Base-by-base conservation (phyloP, 1,140 invertebrate genomes). In the Drosophila ohnishii region DNA sequence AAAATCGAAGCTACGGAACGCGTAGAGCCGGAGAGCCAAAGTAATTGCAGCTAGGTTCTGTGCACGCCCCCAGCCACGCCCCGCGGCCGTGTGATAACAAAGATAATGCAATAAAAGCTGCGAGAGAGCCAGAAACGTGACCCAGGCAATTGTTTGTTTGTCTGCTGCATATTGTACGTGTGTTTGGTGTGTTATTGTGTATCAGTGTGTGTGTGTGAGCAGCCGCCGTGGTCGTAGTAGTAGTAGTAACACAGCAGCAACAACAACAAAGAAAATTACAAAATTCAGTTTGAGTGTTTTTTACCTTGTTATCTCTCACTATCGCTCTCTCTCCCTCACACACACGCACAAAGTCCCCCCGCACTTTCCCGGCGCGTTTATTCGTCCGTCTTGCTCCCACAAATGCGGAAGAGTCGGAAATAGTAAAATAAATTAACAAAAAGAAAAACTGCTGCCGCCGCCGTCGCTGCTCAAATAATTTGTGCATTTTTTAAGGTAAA, bases 401-500 rank as follows among this genome's bases (percentile, higher is more conserved):
- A 76, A 76, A 73, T 63, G 72, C 80, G 80, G 80, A 85, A 84
- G 66, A 77, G 72, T 67, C 51, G 51, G 51, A 55, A 55, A 25
- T 63, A 64, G 51, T 55, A 42, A 61, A 73, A 59, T 47, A 37
- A 55, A 69, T 48, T 75, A 80, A 60, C 53, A 73, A 67, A 47
- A 80, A 14, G 9, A 51, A 56, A 34, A 53, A 58, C 73, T 69
- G 73, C 32, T 56, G 39, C 51, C 37, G 30, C 37, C 32, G 53
- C 48, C 30, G 63, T 42, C 58, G 65, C 69, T 60, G 64, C 81
- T 74, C 58, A 74, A 37, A 67, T 73, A 74, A 63, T 42, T 64
- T 78, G 74, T 69, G 80, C 72, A 83, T 75, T 72, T 73, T 67
- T 61, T 40, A 81, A 84, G 80, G 80, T 85, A 76, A 85, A 65